Evolutionary conservation across 2,113 vertebrate genomes (phyloP).

Genomic region (Microcebus jonahi): DNA sequence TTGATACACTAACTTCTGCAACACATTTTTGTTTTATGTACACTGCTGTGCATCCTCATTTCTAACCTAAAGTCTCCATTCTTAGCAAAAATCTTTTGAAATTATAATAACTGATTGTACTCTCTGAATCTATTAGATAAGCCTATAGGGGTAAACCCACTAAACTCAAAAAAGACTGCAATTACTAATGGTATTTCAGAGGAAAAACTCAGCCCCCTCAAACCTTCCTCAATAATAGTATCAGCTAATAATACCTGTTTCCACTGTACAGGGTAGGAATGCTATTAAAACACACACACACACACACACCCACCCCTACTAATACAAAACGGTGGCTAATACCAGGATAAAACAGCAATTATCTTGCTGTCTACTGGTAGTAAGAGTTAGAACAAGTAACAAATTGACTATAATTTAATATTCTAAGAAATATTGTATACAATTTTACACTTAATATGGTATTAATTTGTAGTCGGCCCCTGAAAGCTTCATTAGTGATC

Average conservation of each 20-base stretch:
- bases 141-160: background rate
- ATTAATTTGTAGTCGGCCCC: background rate
- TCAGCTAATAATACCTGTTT: background rate
- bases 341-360: background rate
- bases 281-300: background rate
- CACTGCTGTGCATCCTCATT: background rate
- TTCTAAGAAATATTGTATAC: background rate
- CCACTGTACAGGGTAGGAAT: background rate
- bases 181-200: background rate
- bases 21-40: constrained; percentile 19
- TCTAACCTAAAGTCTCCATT: constrained; percentile 33
- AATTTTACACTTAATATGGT: constrained; percentile 3
- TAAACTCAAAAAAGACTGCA: background rate
- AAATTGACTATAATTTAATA: background rate
- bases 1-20: constrained; percentile 38
- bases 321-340: background rate
- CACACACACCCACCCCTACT: too few species aligned
- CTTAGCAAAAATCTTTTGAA: constrained; percentile 36
- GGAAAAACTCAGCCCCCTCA: background rate
- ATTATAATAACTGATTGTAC: background rate
- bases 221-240: background rate
- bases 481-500: background rate
- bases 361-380: background rate
- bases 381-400: background rate
- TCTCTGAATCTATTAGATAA: background rate